Base-by-base conservation (phyloP, 2,113 vertebrate species). In the Pipa parva region DNA sequence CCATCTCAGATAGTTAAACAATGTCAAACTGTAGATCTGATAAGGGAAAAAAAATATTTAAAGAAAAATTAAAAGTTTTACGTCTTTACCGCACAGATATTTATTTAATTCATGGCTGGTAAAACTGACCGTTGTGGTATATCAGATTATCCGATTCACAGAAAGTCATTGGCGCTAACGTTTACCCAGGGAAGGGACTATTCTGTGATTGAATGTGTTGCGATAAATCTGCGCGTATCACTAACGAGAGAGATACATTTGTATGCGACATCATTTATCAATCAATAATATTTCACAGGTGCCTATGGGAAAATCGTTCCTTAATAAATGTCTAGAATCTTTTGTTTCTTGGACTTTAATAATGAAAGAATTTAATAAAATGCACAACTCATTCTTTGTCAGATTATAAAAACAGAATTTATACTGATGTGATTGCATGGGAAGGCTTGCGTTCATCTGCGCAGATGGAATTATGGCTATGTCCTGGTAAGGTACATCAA, bases 301-400 rank as follows among this genome's bases (percentile, higher is more conserved):
- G 39, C 39, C 39, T 42, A 42, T 42, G 39, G 39, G 39, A 17
- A 42, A 42, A 42, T 15, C n/a, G 39, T 42, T 42, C 39, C 39
- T 42, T 42, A 42, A 42, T 42, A 42, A 42, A 42, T 42, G 39
- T 42, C 17, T 42, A 42, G 39, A 42, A 42, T n/a, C n/a, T 42
- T 42, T 42, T 42, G 39, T n/a, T 42, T n/a, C 39, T 42, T n/a
- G 13, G 7, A n/a, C n/a, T 42, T 42, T 42, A 42, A n/a, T 42
- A 42, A n/a, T 42, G 13, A 36, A 36, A 36, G 10, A 36, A 42
- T 42, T 42, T 42, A 42, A 42, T 42, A 42, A 42, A 42, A 15
- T 18, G 39, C 39, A 42, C 39, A 42, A 36, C 33, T 3, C 15
- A 36, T 11, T 7, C 15, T 7, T 9, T 36, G 33, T 36, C 33